Evolutionary conservation across 2,113 vertebrate species (phyloP), one percentile per base, ranked within the genome.

Genomic region (Phalacrocorax brasilianus): DNA sequence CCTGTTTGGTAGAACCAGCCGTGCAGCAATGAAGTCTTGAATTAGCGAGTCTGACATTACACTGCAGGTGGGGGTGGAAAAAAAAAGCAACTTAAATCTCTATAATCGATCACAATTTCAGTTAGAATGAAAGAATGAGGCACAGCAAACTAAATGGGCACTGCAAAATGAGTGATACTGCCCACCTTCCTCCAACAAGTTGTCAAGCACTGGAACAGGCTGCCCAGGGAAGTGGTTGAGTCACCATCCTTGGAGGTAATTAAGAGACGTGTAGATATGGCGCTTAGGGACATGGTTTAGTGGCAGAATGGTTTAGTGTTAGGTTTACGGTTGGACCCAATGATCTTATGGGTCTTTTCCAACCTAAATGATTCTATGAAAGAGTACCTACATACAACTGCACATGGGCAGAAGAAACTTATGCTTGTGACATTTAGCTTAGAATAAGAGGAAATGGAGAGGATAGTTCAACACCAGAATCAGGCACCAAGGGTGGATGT

Each of bases 1-100:
- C 61, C 99, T 98, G 93, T 99, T 99, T 2, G 99, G 99, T 67
- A 99, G 96, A 86, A 99, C 99, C 97, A 99, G 98, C 44, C 99
- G 89, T 12, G 99, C 95, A 13, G 99, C 98, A 4, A 99, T 99
- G 96, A 99, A 98, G 94, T 99, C 98, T 74, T 99, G 92, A 95
- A 99, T 99, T 72, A 99, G 93, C 0, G 98, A 96, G 45, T 99
- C 99, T 6, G 99, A 99, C 86, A 99, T 50, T 3, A 98, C 97
- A 78, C 99, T 99, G 97, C 47, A 94, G 76, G 82, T 61, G 9
- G 8, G 18, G 11, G 11, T 8, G 44, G 42, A 45, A 9, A 14
- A 8, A 74, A 45, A 75, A 55, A 6, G 12, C 28, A 81, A 63
- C 14, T 15, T 90, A 55, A 93, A 26, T 80, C 32, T 91, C 79